Percentiles rank a stretch among this genome's conserved stretches.
These are phyloP conservation scores for Trichomycterus rosablanca DNA, from an alignment of 2,113 vertebrate species.

Conservation along the genomic window DNA sequence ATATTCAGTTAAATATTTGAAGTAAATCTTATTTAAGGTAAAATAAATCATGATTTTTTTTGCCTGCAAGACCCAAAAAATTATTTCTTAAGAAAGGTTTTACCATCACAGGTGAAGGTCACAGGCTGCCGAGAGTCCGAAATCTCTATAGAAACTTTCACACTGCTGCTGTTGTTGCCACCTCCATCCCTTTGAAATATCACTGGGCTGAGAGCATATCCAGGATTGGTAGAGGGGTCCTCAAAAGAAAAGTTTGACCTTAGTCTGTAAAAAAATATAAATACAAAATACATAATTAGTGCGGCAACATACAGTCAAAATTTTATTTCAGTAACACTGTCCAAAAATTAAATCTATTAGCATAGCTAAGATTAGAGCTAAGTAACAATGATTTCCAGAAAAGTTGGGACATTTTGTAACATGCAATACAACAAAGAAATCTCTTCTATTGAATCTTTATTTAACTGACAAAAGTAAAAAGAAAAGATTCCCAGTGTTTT, in stretches of 20 bases:
- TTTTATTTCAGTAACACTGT: background rate
- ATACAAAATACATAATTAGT: constrained; percentile 1
- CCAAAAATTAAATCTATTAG: no score
- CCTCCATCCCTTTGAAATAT: constrained; percentile 76
- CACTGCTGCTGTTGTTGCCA: constrained; percentile 82
- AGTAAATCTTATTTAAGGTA: no score
- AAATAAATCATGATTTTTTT: no score
- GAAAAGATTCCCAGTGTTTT: no score
- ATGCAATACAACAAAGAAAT: no score
- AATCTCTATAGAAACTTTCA: constrained; percentile 96
- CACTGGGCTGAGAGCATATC: constrained; percentile 86
- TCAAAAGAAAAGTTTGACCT: constrained; percentile 74
- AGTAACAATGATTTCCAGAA: no score
- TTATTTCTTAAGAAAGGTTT: constrained; percentile 32
- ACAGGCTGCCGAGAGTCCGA: constrained; percentile 91
- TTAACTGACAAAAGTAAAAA: no score
- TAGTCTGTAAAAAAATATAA: constrained; percentile 65
- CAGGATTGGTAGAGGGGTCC: constrained; percentile 77
- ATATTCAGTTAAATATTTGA: no score
- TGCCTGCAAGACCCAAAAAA: background rate
- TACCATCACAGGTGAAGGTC: constrained; percentile 97
- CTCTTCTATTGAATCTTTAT: no score
- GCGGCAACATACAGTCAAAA: background rate
- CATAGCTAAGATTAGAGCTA: no score
- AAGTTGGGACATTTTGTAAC: no score